These are phyloP conservation scores for Synergus umbraculus DNA, from an alignment of 2,888 invertebrate species.

Conservation along the genomic window DNA sequence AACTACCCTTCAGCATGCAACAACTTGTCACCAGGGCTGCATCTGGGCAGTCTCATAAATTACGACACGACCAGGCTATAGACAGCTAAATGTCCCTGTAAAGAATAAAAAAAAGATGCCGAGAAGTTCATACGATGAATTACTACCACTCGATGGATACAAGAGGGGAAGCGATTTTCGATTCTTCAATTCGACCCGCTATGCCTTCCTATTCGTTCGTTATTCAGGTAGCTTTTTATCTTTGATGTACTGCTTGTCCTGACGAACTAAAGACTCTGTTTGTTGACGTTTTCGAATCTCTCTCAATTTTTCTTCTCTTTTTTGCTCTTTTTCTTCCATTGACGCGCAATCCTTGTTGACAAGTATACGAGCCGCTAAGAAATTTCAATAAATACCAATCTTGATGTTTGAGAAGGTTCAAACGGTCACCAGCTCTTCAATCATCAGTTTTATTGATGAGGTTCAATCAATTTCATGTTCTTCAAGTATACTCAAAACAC, in stretches of 20 bases:
- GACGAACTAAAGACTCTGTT: not conserved
- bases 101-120: conserved; percentile 46
- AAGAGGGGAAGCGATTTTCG: conserved; percentile 32
- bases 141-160: conserved; percentile 44
- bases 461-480: no score
- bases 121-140: conserved; percentile 56
- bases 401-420: not conserved
- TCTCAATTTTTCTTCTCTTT: conserved; percentile 20
- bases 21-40: conserved; percentile 53
- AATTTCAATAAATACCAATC: not conserved
- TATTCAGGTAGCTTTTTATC: conserved; percentile 34
- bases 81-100: conserved; percentile 50
- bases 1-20: conserved; percentile 55
- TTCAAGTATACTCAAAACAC: no score
- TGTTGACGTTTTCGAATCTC: conserved; percentile 38
- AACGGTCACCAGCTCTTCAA: not conserved
- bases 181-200: conserved; percentile 39
- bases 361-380: not conserved
- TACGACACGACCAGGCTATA: conserved; percentile 55
- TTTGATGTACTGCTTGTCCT: not conserved
- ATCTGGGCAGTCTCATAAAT: conserved; percentile 66
- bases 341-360: conserved; percentile 22
- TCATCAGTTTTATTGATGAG: not conserved
- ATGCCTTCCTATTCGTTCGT: conserved; percentile 15
- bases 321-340: conserved; percentile 13